Conservation (phyloP, 37 sponge, comb jelly and placozoan genomes). For the Bolinopsis microptera region DNA sequence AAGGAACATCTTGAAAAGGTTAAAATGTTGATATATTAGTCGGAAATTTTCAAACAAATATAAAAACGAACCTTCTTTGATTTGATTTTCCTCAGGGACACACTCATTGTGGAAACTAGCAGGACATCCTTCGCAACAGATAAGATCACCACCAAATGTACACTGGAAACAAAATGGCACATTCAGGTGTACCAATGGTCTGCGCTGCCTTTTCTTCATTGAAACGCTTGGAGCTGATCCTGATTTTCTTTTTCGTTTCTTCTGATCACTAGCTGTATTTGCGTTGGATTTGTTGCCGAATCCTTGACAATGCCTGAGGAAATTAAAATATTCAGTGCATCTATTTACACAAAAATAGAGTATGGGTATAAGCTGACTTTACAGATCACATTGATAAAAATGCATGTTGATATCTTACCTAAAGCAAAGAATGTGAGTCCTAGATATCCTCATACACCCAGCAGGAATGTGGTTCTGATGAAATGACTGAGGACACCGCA, state of each 20-base stretch:
- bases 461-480: slow-evolving; percentile 56
- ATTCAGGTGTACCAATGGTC: neutral
- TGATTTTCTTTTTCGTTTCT: slow-evolving; percentile 7
- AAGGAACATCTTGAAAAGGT: neutral
- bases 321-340: neutral
- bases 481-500: slow-evolving; percentile 55
- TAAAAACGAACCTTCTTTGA: slow-evolving; percentile 36
- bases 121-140: slow-evolving; percentile 57
- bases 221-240: neutral
- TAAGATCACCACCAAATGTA: slow-evolving; percentile 58
- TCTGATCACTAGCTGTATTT: neutral
- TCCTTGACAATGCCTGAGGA: slow-evolving; percentile 18
- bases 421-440: slow-evolving; percentile 30
- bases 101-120: slow-evolving; percentile 54
- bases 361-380: neutral
- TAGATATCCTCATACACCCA: slow-evolving; percentile 54
- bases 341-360: neutral
- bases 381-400: neutral
- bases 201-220: neutral
- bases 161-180: slow-evolving; percentile 64
- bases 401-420: too few species aligned
- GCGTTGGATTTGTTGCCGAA: neutral
- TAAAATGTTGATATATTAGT: too few species aligned
- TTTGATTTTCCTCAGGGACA: slow-evolving; percentile 42
- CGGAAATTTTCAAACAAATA: neutral